Percentiles rank a stretch among this genome's conserved stretches.
Evolutionary conservation across 2,113 vertebrate species (phyloP).

Genomic region (Eubucco bourcierii): DNA sequence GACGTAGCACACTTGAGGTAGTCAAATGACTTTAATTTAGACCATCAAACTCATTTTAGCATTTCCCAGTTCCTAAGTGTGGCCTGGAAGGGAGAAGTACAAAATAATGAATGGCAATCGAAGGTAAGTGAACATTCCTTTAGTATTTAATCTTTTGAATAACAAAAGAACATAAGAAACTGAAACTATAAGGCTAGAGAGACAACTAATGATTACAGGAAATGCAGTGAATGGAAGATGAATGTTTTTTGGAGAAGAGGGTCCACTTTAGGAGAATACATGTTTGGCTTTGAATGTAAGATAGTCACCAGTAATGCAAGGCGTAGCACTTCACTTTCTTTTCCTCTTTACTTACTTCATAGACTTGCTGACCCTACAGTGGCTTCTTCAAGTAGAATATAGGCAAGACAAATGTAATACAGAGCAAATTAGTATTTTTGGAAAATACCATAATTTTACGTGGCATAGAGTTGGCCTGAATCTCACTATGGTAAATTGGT

Average conservation of each 20-base stretch:
- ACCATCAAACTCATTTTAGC: not conserved
- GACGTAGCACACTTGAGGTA: not conserved
- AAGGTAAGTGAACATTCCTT: not conserved
- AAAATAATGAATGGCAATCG: not conserved
- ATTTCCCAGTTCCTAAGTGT: not conserved
- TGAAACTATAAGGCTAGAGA: not conserved
- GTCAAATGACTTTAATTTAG: not conserved
- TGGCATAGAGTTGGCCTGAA: not conserved
- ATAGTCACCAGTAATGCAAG: not conserved
- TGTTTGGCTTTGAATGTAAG: not conserved
- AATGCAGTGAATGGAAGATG: not conserved
- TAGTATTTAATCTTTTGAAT: constrained; percentile 17
- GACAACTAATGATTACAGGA: not conserved
- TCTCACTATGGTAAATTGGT: not conserved
- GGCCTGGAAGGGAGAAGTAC: not conserved
- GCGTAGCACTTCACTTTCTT: not conserved
- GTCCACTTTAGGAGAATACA: not conserved
- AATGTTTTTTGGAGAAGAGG: not conserved
- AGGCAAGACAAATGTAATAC: not conserved
- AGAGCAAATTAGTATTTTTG: not conserved
- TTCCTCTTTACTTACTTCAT: not conserved
- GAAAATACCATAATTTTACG: not conserved
- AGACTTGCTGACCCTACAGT: not conserved
- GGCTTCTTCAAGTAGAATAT: not conserved
- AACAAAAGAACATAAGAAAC: not conserved